phyloP scores from a whole-genome alignment of 2,888 invertebrate genomes.

The Pristionchus exspectatus region DNA sequence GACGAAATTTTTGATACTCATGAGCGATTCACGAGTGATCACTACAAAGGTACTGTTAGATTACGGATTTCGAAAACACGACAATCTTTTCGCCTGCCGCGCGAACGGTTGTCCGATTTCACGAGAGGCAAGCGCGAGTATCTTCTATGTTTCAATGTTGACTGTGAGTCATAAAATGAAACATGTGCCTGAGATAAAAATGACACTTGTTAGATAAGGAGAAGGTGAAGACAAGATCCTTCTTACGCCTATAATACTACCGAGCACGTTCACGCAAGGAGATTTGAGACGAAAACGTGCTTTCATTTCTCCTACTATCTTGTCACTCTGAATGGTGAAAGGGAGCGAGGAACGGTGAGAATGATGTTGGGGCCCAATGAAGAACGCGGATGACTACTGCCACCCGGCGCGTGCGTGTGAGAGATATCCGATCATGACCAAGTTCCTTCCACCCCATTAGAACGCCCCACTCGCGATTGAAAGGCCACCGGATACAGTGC shows the following conservation, averaged over 20 bases:
- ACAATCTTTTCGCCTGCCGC: too few relatives aligned
- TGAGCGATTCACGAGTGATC: too few relatives aligned
- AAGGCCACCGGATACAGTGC: constrained; percentile 36
- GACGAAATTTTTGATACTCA: neutral
- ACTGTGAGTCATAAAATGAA: neutral
- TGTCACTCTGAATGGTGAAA: too few relatives aligned
- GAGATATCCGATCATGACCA: constrained; percentile 2
- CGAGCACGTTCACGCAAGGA: too few relatives aligned
- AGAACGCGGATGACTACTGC: neutral
- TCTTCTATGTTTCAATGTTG: neutral
- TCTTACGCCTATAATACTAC: too few relatives aligned
- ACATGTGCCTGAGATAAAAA: neutral
- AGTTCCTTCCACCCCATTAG: neutral
- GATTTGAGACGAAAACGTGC: too few relatives aligned
- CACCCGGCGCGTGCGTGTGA: neutral
- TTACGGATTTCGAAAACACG: too few relatives aligned
- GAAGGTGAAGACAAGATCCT: too few relatives aligned
- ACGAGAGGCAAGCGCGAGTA: neutral
- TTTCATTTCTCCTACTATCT: too few relatives aligned
- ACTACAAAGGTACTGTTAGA: too few relatives aligned
- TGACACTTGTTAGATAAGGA: too few relatives aligned
- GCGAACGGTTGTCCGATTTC: neutral
- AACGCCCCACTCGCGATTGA: constrained; percentile 14
- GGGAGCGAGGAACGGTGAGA: neutral
- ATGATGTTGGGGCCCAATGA: too few relatives aligned